Base-by-base conservation (phyloP, 2,888 invertebrate species). In the Acleris emargana region DNA sequence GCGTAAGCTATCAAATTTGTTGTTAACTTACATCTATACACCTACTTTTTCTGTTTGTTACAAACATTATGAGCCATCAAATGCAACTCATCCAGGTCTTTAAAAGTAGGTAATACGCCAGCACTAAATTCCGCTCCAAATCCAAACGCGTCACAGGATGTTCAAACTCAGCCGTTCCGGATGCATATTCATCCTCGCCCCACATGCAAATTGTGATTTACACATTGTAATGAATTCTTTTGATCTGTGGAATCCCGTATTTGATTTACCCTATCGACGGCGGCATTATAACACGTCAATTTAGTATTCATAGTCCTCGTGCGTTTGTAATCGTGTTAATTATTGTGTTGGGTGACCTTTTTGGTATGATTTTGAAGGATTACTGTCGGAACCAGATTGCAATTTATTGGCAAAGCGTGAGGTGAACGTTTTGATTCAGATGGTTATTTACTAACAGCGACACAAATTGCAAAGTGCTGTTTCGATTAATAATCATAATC, bases 141-240 rank as follows among this genome's bases (percentile, higher is more conserved):
- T 72, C 47, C 70, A 72, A 90, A 88, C 85, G 88, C 78, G 82
- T 90, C 90, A 88, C 76, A 62, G 82, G 80, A 84, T 86, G 88
- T 83, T 87, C 86, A 82, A 83, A 84, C 83, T 79, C 88, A 84
- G 85, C 83, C 90, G 81, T 79, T 73, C 73, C 79, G 78, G 83
- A 89, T 92, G 91, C 91, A 92, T 92, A 92, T 92, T 92, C 91
- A 92, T 92, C 79, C 82, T 83, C 79, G 79, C 89, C 87, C 89
- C 90, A 88, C 91, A 92, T 92, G 92, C 92, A 92, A 92, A 92
- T 91, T 83, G 82, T 86, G 90, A 91, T 92, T 91, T 91, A 91
- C 91, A 92, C 91, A 90, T 86, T 90, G 91, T 92, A 92, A 92
- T 92, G 91, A 91, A 92, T 92, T 92, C 92, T 92, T 92, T 92